phyloP scores from a whole-genome alignment of 2,888 invertebrate species.

The Epirrhoe alternata region DNA sequence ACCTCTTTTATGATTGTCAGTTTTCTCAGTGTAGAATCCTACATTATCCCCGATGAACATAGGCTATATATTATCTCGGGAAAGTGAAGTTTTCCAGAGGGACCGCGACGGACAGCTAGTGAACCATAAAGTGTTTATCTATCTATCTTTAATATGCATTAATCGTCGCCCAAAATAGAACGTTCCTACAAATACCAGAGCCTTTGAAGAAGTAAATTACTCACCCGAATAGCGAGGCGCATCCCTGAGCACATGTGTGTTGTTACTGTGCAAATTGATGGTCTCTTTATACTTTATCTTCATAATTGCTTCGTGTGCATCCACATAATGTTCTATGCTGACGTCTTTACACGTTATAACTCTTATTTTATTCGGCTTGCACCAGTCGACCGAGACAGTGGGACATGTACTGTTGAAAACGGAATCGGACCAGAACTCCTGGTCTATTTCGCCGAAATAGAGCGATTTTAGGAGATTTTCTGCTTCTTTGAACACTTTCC shows the following conservation, averaged over 20 bases:
- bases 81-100: no score
- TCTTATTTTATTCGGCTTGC: slow-evolving; percentile 75
- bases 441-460: slow-evolving; percentile 74
- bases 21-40: no score
- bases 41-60: no score
- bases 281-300: slow-evolving; percentile 76
- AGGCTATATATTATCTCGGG: no score
- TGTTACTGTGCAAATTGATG: slow-evolving; percentile 76
- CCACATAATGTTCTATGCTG: slow-evolving; percentile 79
- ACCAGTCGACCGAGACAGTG: slow-evolving; percentile 78
- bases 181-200: no score
- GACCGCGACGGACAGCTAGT: no score
- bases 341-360: slow-evolving; percentile 81
- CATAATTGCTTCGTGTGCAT: slow-evolving; percentile 82
- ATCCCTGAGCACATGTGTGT: slow-evolving; percentile 76
- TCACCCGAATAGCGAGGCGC: slow-evolving; percentile 80
- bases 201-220: slow-evolving; percentile 20
- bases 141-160: no score
- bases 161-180: background rate
- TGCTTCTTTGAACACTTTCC: slow-evolving; percentile 78
- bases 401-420: slow-evolving; percentile 78
- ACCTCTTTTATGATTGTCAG: no score
- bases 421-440: slow-evolving; percentile 77
- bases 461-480: slow-evolving; percentile 72
- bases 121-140: no score